Conservation (phyloP, 2,797 vertebrate species). For the Spatula versicolor region DNA sequence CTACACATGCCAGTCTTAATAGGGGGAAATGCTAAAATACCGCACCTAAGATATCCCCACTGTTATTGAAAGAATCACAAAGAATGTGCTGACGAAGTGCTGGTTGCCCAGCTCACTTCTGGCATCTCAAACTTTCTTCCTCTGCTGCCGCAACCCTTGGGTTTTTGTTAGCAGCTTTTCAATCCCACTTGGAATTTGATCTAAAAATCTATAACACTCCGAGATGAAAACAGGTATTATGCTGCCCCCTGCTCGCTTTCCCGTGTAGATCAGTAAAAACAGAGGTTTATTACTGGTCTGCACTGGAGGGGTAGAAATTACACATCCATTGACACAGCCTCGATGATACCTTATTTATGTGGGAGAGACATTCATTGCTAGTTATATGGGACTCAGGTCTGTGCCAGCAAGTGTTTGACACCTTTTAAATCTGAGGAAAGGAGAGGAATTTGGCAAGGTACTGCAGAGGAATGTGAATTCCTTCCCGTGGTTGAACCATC, state of each 20-base stretch:
- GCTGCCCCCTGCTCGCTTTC: background rate
- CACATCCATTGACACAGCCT: background rate
- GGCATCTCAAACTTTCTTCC: background rate
- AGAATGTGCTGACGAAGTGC: background rate
- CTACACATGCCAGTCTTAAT: background rate
- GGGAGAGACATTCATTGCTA: background rate
- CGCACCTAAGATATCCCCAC: rapidly evolving
- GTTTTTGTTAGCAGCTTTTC: background rate
- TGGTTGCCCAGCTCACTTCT: rapidly evolving
- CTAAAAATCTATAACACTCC: background rate
- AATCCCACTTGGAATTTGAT: background rate
- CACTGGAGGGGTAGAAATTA: background rate
- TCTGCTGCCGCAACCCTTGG: background rate
- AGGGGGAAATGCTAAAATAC: too few species aligned
- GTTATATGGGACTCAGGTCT: rapidly evolving
- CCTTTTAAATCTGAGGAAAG: background rate
- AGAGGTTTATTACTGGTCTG: rapidly evolving
- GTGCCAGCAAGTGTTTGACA: background rate
- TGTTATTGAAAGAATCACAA: background rate
- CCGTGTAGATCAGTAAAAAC: rapidly evolving
- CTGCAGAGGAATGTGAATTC: background rate
- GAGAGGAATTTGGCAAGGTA: background rate
- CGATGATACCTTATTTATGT: background rate
- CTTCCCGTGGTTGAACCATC: background rate
- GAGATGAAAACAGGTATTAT: background rate